phyloP scores from a whole-genome alignment of 2,888 invertebrate species.

The Allophyes oxyacanthae region DNA sequence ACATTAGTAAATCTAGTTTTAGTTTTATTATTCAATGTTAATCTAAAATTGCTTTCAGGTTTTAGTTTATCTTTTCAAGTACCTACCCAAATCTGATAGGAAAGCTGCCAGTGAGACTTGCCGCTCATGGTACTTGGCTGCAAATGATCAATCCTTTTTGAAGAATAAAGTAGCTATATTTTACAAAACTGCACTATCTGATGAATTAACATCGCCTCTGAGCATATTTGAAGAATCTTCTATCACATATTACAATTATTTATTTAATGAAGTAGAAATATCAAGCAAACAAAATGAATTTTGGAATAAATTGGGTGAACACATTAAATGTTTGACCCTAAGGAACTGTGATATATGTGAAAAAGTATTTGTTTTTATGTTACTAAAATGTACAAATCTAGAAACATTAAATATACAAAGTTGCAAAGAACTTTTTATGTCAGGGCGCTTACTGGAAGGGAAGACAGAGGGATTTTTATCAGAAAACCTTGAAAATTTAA shows the following conservation, averaged over 20 bases:
- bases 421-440: constrained; percentile 93
- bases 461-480: constrained; percentile 86
- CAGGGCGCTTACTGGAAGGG: constrained; percentile 91
- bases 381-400: constrained; percentile 89
- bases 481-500: constrained; percentile 86
- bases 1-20: too few species aligned
- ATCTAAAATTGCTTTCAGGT: constrained; percentile 80
- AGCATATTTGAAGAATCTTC: constrained; percentile 79
- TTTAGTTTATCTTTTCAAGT: constrained; percentile 90
- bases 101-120: constrained; percentile 91
- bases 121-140: constrained; percentile 91
- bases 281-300: constrained; percentile 83
- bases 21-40: background rate
- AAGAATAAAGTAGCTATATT: constrained; percentile 87
- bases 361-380: constrained; percentile 89
- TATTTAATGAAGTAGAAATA: constrained; percentile 89
- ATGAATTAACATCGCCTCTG: constrained; percentile 77
- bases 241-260: constrained; percentile 83
- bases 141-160: constrained; percentile 89
- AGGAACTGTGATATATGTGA: constrained; percentile 91
- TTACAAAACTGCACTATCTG: constrained; percentile 79
- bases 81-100: constrained; percentile 91
- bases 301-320: constrained; percentile 89
- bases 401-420: constrained; percentile 89
- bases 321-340: constrained; percentile 87